These are phyloP conservation scores for Micronisus gabar DNA, from an alignment of 2,113 vertebrate species.

Conservation along the genomic window DNA sequence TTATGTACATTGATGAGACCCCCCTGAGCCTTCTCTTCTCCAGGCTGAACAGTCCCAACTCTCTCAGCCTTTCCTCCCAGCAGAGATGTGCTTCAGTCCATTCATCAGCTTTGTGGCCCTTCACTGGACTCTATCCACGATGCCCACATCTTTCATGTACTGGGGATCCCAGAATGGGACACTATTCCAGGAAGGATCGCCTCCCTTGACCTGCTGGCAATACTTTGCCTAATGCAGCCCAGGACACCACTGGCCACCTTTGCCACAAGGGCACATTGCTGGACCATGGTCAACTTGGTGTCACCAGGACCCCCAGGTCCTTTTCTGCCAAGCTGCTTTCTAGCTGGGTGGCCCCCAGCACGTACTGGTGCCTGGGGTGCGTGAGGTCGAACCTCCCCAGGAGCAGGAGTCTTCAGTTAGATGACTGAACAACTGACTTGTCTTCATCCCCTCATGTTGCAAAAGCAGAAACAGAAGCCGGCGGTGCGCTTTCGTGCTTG, in stretches of 20 bases:
- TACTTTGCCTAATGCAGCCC: background rate
- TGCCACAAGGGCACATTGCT: background rate
- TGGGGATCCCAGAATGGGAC: background rate
- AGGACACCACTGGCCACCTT: background rate
- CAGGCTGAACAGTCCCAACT: background rate
- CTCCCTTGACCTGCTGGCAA: background rate
- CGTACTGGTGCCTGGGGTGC: background rate
- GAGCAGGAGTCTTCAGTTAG: background rate
- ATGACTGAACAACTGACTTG: background rate
- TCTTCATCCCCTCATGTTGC: background rate
- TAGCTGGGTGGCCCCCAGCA: background rate
- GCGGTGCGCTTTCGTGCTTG: background rate
- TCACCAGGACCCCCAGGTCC: background rate
- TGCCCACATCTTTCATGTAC: background rate
- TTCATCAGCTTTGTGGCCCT: background rate
- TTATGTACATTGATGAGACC: background rate
- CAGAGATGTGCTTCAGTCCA: background rate
- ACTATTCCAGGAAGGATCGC: background rate
- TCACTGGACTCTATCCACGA: background rate
- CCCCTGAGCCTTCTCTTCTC: background rate
- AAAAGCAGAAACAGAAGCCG: background rate
- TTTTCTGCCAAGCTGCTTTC: background rate
- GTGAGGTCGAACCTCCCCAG: rapidly evolving
- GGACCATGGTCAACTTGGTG: background rate
- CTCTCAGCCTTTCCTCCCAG: background rate